Evolutionary conservation across 1,140 invertebrate genomes (phyloP).

Genomic region (Diorhabda elongata): DNA sequence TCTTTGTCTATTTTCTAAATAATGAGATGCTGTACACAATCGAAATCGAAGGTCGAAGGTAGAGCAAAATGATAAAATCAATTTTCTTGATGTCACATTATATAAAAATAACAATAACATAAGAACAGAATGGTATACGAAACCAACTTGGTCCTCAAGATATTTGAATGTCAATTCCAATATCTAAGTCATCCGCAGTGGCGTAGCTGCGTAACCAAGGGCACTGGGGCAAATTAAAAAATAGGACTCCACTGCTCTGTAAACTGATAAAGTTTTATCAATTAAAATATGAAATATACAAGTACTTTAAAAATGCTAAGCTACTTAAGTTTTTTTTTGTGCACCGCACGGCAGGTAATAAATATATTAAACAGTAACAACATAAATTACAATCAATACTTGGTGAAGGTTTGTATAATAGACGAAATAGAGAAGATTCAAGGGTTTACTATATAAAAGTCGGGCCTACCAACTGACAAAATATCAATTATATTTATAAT

Average conservation of each 20-base stretch:
- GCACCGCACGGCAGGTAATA: slow-evolving; percentile 16
- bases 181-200: background rate
- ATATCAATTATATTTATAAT: slow-evolving; percentile 10
- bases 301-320: no score
- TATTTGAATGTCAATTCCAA: no score
- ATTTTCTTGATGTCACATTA: no score
- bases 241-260: no score
- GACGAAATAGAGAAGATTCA: slow-evolving; percentile 15
- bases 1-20: no score
- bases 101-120: no score
- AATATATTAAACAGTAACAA: slow-evolving; percentile 16
- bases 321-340: slow-evolving; percentile 6
- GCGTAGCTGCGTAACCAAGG: slow-evolving; percentile 11
- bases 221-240: slow-evolving; percentile 1
- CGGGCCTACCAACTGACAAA: background rate
- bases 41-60: no score
- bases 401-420: background rate
- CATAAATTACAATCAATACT: slow-evolving; percentile 17
- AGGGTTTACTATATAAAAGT: background rate
- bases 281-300: background rate
- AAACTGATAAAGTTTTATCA: slow-evolving; percentile 4
- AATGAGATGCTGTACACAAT: no score
- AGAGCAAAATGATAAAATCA: no score
- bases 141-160: no score
- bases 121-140: no score